phyloP scores from a whole-genome alignment of 2,888 invertebrate species.

The Zygogramma bicolorata region DNA sequence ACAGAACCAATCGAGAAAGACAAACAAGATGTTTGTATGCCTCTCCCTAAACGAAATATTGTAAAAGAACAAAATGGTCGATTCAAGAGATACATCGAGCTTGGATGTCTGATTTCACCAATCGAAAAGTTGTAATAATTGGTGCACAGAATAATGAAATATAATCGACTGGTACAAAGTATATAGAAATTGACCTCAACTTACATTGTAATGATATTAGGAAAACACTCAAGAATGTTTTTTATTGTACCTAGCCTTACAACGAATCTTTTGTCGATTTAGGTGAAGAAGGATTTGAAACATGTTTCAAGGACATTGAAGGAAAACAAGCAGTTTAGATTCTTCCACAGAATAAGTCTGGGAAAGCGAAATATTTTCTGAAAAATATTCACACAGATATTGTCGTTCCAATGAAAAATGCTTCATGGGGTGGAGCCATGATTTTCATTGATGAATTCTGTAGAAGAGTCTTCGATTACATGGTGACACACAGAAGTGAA shows the following conservation, averaged over 20 bases:
- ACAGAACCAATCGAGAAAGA: too few relatives aligned
- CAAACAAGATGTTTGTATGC: too few relatives aligned
- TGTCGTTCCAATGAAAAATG: slow-evolving; percentile 1
- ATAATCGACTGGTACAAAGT: neutral
- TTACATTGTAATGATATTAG: neutral
- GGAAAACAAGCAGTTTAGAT: neutral
- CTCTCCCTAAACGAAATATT: too few relatives aligned
- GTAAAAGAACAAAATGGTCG: too few relatives aligned
- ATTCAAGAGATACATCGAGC: neutral
- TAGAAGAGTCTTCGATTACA: too few relatives aligned
- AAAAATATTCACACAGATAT: slow-evolving; percentile 15
- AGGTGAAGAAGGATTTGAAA: neutral
- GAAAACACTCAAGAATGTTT: neutral
- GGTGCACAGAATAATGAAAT: neutral
- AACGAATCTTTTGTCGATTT: neutral
- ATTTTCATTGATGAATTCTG: slow-evolving; percentile 10
- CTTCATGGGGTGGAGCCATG: neutral
- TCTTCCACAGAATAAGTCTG: too few relatives aligned
- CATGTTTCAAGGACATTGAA: neutral
- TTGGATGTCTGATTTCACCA: neutral
- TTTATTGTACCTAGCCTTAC: neutral
- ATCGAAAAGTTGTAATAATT: neutral
- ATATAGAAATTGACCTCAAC: neutral
- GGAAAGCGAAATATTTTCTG: neutral
- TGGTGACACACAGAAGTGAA: too few relatives aligned